Evolutionary conservation across 2,797 vertebrate species (phyloP).

Genomic region (Tapera naevia): DNA sequence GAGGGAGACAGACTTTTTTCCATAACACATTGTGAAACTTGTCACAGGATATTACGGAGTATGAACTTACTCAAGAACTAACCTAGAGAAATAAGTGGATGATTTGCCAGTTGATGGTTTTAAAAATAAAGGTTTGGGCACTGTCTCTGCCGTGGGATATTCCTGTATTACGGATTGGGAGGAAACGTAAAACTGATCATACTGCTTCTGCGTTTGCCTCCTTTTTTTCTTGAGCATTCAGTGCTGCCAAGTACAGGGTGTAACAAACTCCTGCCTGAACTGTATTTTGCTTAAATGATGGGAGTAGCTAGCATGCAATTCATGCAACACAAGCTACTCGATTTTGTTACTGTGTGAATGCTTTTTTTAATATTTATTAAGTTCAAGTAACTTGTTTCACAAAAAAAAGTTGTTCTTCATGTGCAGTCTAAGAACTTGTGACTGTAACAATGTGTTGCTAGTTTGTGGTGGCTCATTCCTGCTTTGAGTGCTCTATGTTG

Average conservation of each 20-base stretch:
- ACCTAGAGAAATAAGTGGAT: neutral
- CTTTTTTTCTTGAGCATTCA: neutral
- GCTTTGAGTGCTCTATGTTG: neutral
- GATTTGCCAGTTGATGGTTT: neutral
- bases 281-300: neutral
- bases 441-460: fast-evolving
- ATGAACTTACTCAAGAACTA: neutral
- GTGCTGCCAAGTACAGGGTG: neutral
- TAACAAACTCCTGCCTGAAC: neutral
- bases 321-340: neutral
- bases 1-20: neutral
- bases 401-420: neutral
- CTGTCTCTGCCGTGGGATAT: neutral
- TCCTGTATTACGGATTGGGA: neutral
- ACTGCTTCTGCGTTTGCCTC: neutral
- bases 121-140: neutral
- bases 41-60: neutral
- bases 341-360: neutral
- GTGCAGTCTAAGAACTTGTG: neutral
- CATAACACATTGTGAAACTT: neutral
- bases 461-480: neutral
- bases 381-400: neutral
- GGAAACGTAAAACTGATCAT: neutral
- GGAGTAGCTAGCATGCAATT: neutral
- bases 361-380: neutral